Percentiles rank a stretch among this genome's conserved stretches.
Evolutionary conservation across 2,888 invertebrate genomes (phyloP).

Genomic region (Zeuzera pyrina): DNA sequence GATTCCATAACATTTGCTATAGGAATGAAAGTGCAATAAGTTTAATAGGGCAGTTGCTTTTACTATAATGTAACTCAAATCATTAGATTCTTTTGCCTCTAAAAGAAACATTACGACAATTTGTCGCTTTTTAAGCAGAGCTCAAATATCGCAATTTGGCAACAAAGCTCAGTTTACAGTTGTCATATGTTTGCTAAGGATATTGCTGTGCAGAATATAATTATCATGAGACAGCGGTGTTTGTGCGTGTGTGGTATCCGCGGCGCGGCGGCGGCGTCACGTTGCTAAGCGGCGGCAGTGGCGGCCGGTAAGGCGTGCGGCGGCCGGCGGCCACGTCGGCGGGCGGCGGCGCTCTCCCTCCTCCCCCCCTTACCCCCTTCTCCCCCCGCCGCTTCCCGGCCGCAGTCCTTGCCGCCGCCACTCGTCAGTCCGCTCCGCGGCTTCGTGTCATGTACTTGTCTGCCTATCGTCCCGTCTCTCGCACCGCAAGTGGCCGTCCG

Average conservation of each 20-base stretch:
- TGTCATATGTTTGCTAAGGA: conserved; percentile 2
- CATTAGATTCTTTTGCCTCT: no score
- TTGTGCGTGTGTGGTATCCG: conserved; percentile 13
- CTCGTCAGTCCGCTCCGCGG: conserved; percentile 53
- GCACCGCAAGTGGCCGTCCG: conserved; percentile 59
- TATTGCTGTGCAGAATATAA: conserved; percentile 2
- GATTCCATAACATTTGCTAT: conserved; percentile 61
- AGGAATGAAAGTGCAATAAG: conserved; percentile 69
- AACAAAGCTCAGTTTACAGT: conserved; percentile 17
- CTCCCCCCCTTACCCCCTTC: conserved; percentile 19
- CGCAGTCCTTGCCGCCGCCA: conserved; percentile 10
- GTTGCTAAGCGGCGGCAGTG: conserved; percentile 42
- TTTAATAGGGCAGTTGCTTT: conserved; percentile 53
- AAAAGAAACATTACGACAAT: no score
- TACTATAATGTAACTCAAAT: no score
- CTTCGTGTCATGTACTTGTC: conserved; percentile 44
- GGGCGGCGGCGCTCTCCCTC: conserved; percentile 20
- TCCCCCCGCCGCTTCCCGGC: conserved; percentile 4
- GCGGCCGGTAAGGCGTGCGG: conserved; percentile 56
- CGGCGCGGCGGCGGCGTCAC: conserved; percentile 33
- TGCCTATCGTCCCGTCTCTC: conserved; percentile 29
- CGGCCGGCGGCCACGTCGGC: conserved; percentile 33
- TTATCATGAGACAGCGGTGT: conserved; percentile 21
- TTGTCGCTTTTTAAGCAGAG: no score
- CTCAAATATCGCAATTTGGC: no score